A percentile compares a stretch with the other conserved stretches of the same genome.
Evolutionary conservation across 2,888 invertebrate species (phyloP).

Genomic region (Apoda limacodes): DNA sequence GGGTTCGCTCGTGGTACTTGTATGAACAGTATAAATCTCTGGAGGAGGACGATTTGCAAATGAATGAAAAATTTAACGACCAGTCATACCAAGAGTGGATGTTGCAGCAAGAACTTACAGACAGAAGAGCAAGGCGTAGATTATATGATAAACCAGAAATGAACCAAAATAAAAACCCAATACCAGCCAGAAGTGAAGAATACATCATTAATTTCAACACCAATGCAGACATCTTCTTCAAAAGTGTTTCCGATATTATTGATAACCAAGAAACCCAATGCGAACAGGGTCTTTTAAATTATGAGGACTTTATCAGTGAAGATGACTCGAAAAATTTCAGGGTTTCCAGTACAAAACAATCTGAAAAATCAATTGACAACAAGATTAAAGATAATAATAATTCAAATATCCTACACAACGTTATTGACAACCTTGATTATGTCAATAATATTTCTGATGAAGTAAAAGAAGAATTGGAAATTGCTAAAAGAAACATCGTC

Average conservation of each 20-base stretch:
- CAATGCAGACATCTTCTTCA: constrained; percentile 39
- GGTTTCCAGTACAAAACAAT: constrained; percentile 10
- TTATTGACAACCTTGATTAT: constrained; percentile 25
- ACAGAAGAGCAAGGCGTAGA: constrained; percentile 39
- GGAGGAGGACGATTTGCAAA: constrained; percentile 46
- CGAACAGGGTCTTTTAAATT: too few species aligned
- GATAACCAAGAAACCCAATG: constrained; percentile 19
- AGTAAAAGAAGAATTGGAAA: constrained; percentile 26
- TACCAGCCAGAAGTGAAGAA: constrained; percentile 21
- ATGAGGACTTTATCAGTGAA: constrained; percentile 26
- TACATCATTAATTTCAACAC: constrained; percentile 24
- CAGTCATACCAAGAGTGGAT: constrained; percentile 43
- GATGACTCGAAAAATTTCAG: constrained; percentile 27
- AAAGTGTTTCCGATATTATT: constrained; percentile 36
- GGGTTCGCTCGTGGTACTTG: constrained; percentile 56
- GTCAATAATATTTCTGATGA: constrained; percentile 26
- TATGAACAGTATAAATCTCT: constrained; percentile 57
- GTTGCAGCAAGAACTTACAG: constrained; percentile 41
- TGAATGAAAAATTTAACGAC: constrained; percentile 39
- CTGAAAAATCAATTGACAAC: constrained; percentile 7
- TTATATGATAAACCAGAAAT: constrained; percentile 33
- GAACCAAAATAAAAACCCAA: constrained; percentile 27
- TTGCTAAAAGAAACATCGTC: constrained; percentile 27
- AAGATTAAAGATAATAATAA: constrained; percentile 5
- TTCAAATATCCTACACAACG: constrained; percentile 1